phyloP scores from a whole-genome alignment of 2,797 vertebrate genomes.

The Enteromius anoplus region DNA sequence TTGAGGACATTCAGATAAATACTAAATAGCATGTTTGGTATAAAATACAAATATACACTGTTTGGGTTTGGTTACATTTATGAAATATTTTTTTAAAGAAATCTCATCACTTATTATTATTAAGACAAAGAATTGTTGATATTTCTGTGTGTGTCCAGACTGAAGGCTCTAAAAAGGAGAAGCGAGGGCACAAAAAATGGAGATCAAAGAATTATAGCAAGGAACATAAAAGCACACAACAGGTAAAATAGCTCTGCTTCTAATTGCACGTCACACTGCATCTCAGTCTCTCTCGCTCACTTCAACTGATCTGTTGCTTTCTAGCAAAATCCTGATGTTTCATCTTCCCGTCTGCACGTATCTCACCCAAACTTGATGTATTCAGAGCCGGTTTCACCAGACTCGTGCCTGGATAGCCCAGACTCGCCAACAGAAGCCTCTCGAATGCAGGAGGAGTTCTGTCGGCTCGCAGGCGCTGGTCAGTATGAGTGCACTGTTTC shows the following conservation, averaged over 20 bases:
- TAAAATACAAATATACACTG: not conserved
- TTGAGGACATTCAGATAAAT: not conserved
- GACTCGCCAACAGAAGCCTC: conserved; percentile 89
- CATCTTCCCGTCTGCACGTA: conserved; percentile 85
- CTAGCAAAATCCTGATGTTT: conserved; percentile 70
- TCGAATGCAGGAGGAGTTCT: conserved; percentile 92
- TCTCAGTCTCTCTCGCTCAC: not conserved
- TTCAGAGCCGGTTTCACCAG: conserved; percentile 82
- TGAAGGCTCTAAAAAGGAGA: conserved; percentile 94
- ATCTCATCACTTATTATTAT: not conserved
- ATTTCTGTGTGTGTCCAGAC: conserved; percentile 2
- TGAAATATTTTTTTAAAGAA: not conserved
- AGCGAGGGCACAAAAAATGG: conserved; percentile 87
- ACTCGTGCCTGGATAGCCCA: conserved; percentile 84
- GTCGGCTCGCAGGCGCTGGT: conserved; percentile 90
- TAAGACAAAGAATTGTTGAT: not conserved
- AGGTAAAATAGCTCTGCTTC: conserved; percentile 69
- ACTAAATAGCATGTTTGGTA: not conserved
- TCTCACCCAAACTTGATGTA: conserved; percentile 94
- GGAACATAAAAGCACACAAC: conserved; percentile 86
- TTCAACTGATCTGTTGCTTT: conserved; percentile 11
- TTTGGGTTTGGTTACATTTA: not conserved
- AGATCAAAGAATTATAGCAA: conserved; percentile 85
- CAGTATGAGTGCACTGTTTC: conserved; percentile 59
- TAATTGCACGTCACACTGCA: conserved; percentile 53